Base-by-base conservation (phyloP, 2,797 vertebrate species). In the Merluccius polli region DNA sequence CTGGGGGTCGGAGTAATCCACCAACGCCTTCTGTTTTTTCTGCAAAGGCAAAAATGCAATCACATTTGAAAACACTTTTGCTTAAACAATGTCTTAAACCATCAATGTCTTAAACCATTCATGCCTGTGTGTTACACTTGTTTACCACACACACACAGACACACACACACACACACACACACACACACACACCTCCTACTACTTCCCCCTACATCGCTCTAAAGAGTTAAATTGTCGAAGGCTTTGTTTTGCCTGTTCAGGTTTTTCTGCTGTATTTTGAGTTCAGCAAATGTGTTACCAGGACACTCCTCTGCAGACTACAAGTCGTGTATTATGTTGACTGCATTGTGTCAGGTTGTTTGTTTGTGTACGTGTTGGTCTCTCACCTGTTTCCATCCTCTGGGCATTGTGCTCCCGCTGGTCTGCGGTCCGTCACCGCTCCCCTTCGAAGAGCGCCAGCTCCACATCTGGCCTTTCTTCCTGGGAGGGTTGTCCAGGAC, bases 1-100 rank as follows among this genome's bases (percentile, higher is more conserved):
- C 82, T 95, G 94, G 77, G 95, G 94, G 82, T 92, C 95, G 24
- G 92, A 89, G 83, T 93, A 94, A 85, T 97, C 95, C 0, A 91
- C 90, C 78, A 93, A 86, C 44, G 95, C 95, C 82, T 89, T 82
- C 70, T 88, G 89, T 82, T 90, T 83, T 30, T 93, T 83, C 97
- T 99, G 92, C 78, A 94, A 92, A 86, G 59, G 59, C n/a, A 38
- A 81, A 79, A 87, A 81, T 90, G 75, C 38, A 82, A 89, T 52
- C 82, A 82, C 77, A 52, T 78, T 48, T 81, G 30, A 12, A 73
- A 48, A 5, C 75, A 67, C 1, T 0, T 21, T 24, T 27, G 59
- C 24, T 59, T 59, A 1, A 4, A 27, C 24, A 65, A 65, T 11
- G 24, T 27, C 52, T 59, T 59, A 7, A 24, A n/a, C 1, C 21